Base-by-base conservation (phyloP, 1,140 invertebrate species). In the Coboldia fuscipes region DNA sequence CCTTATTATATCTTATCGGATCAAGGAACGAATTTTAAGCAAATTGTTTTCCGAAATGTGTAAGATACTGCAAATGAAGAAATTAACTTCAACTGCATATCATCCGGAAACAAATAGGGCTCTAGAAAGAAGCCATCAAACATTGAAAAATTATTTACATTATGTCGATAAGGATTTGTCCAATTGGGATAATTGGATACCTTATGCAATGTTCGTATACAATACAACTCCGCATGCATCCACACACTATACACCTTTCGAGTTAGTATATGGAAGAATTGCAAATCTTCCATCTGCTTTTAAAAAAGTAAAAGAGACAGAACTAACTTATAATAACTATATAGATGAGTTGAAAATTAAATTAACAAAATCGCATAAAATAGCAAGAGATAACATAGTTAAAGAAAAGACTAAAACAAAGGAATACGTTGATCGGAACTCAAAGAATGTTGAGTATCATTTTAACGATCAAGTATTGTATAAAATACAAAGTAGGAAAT, bases 311-410 rank as follows among this genome's bases (percentile, higher is more conserved):
- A n/a, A n/a, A n/a, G n/a, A n/a, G n/a, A n/a, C n/a, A n/a, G n/a
- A n/a, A n/a, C n/a, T n/a, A n/a, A n/a, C n/a, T n/a, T n/a, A n/a
- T n/a, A n/a, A n/a, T n/a, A n/a, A n/a, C n/a, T n/a, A n/a, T n/a
- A n/a, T n/a, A n/a, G n/a, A n/a, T n/a, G n/a, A n/a, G n/a, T n/a
- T n/a, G n/a, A n/a, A n/a, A n/a, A n/a, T n/a, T n/a, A n/a, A n/a
- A n/a, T n/a, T n/a, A n/a, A 64, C 34, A 35, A 39, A 43, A 17
- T 38, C 42, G 9, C 42, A 42, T 20, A 21, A 46, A 43, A 41
- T 51, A n/a, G 50, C 51, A 3, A 36, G 38, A 37, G 29, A 42
- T 37, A 45, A 50, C 37, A 19, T 43, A 20, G 39, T 44, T 30
- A 30, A 36, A 34, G 29, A 34, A 16, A 52, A 52, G 43, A 4